Conservation (phyloP, 2,113 vertebrate genomes). For the Sphaerodactylus townsendi region DNA sequence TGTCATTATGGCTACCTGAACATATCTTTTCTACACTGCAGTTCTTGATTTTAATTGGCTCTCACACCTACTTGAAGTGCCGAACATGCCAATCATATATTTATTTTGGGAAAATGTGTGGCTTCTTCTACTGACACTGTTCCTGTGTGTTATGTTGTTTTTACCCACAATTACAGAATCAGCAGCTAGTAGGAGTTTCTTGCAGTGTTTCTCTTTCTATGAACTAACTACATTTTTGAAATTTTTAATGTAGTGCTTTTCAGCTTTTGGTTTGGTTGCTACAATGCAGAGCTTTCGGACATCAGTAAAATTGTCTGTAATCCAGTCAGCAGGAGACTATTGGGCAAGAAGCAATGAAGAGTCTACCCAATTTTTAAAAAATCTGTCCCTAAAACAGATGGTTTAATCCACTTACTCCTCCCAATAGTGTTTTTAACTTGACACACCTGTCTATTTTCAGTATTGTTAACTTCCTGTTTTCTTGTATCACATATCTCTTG, state of each 20-base stretch:
- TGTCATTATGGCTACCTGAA: neutral
- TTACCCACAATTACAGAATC: conserved; percentile 59
- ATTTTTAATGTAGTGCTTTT: conserved; percentile 46
- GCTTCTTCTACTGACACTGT: conserved; percentile 65
- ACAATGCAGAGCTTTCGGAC: conserved; percentile 35
- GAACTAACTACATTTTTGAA: conserved; percentile 61
- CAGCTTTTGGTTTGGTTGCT: conserved; percentile 54
- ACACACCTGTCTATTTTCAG: conserved; percentile 14
- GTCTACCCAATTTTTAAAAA: conserved; percentile 9
- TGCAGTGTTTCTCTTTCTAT: conserved; percentile 52
- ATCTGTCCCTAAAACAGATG: conserved; percentile 12
- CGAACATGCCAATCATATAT: conserved; percentile 75
- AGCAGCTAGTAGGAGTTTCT: conserved; percentile 65
- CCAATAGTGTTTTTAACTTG: conserved; percentile 34
- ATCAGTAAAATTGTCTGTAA: conserved; percentile 8
- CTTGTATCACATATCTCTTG: neutral
- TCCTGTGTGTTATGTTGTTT: conserved; percentile 52
- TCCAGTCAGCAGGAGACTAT: neutral
- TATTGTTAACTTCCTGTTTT: neutral
- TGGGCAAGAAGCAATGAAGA: rapidly evolving
- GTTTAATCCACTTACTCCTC: neutral
- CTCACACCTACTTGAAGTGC: conserved; percentile 29
- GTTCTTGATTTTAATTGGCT: neutral
- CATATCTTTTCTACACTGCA: neutral
- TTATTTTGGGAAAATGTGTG: conserved; percentile 59